Evolutionary conservation across 2,113 vertebrate species (phyloP), one percentile per base, ranked within the genome.

Genomic region (Colinus virginianus): DNA sequence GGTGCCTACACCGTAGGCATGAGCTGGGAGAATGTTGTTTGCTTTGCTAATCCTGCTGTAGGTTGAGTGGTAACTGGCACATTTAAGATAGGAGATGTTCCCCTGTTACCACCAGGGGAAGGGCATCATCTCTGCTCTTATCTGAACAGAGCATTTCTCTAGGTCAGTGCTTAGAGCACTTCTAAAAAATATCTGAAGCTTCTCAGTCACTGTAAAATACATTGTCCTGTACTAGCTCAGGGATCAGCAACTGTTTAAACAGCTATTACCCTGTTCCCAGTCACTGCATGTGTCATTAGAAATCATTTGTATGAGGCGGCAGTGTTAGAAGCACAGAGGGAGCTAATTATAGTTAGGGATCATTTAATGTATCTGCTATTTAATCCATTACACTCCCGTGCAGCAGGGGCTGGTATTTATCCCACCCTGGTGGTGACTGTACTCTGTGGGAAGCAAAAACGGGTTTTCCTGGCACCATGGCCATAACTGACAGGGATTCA

Each of bases 291-390:
- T 96, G 89, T 90, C 95, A 84, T 96, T 96, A 95, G 86, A 90
- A 94, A 92, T 71, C 46, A 93, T 92, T 95, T 95, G 88, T 92
- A 95, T 76, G 88, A 94, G 40, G 40, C 90, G 90, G 72, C 72
- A 87, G 48, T 22, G 17, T 82, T 95, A 87, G 45, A 91, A 93
- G 94, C 94, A 90, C 90, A 93, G 90, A 85, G 84, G 92, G 86
- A 96, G 84, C 88, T 96, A 90, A 96, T 96, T 96, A 90, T 72
- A 94, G 83, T 91, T 92, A 86, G 90, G 92, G 79, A 90, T 93
- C 94, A 96, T 96, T 95, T 96, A 95, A 88, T 93, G 90, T 19
- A 10, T 89, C 80, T 86, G n/a, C 86, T 88, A 42, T 80, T 94
- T 92, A 95, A 96, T 95, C 78, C 88, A 78, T 94, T 93, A 78